Evolutionary conservation across 2,113 vertebrate genomes (phyloP).

Genomic region (Stigmatopora argus): DNA sequence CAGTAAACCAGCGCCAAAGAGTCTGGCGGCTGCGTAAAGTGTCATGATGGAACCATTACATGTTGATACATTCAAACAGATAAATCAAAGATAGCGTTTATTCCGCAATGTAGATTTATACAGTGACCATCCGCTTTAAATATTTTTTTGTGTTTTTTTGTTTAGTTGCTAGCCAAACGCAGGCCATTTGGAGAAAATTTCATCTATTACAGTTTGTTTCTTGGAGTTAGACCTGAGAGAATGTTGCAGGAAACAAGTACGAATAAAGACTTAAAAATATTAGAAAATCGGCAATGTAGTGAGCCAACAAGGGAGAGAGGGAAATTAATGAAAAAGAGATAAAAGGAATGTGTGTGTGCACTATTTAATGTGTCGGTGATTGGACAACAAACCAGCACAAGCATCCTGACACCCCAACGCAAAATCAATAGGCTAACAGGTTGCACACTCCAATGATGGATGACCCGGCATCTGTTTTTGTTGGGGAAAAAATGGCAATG

Average conservation of each 20-base stretch:
- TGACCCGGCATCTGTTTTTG: conserved; percentile 34
- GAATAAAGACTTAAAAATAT: neutral
- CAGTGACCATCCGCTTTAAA: neutral
- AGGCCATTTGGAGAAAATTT: too few relatives aligned
- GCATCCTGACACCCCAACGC: conserved; percentile 31
- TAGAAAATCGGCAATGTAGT: neutral
- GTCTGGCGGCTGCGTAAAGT: conserved; percentile 51
- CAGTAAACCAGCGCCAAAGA: conserved; percentile 49
- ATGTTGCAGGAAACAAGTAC: too few relatives aligned
- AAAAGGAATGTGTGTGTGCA: conserved; percentile 3
- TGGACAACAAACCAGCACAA: conserved; percentile 6
- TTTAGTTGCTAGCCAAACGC: too few relatives aligned
- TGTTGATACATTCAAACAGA: conserved; percentile 37
- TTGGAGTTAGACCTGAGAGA: too few relatives aligned
- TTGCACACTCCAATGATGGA: conserved; percentile 55
- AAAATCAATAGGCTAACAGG: conserved; percentile 62
- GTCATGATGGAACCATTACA: conserved; percentile 52
- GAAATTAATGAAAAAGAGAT: neutral
- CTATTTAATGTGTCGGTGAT: conserved; percentile 22
- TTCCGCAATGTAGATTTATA: neutral
- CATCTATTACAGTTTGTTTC: too few relatives aligned
- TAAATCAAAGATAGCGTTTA: neutral
- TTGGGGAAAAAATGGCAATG: conserved; percentile 7
- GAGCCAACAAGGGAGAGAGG: neutral
- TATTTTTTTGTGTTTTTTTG: too few relatives aligned